Percentiles rank a stretch among this genome's conserved stretches.
These are phyloP conservation scores for Rhabdornis inornatus DNA, from an alignment of 2,113 vertebrate genomes.

Conservation along the genomic window DNA sequence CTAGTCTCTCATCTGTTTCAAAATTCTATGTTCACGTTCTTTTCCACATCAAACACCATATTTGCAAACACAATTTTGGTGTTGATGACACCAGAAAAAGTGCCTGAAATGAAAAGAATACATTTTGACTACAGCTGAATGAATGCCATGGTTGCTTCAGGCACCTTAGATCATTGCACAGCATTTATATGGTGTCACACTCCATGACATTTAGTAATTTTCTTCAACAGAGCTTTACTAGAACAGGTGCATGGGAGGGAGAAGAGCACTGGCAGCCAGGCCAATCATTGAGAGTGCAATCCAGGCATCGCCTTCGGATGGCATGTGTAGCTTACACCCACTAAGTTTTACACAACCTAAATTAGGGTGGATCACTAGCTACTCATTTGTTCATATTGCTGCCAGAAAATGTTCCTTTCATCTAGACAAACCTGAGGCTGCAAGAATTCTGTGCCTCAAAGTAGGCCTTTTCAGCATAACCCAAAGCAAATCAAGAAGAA, in stretches of 20 bases:
- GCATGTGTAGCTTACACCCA: neutral
- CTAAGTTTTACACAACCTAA: neutral
- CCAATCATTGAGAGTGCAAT: neutral
- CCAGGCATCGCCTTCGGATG: neutral
- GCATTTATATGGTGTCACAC: neutral
- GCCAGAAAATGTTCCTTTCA: conserved; percentile 13
- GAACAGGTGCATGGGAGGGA: neutral
- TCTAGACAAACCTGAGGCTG: conserved; percentile 48
- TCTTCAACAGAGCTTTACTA: neutral
- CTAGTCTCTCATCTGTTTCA: neutral
- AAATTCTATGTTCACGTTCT: neutral
- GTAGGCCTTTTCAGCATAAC: conserved; percentile 39
- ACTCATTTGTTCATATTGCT: neutral
- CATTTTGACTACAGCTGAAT: neutral
- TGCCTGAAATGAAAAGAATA: neutral
- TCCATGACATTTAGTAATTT: neutral
- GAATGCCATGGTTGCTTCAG: neutral
- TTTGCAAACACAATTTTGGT: neutral
- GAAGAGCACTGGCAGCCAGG: neutral
- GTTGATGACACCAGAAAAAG: neutral
- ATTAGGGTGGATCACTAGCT: neutral
- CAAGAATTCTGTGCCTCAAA: conserved; percentile 34
- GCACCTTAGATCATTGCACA: neutral
- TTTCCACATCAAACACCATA: neutral
- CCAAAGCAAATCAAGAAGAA: conserved; percentile 33